Conservation (phyloP, 2,113 vertebrate genomes). For the Dasyurus viverrinus region DNA sequence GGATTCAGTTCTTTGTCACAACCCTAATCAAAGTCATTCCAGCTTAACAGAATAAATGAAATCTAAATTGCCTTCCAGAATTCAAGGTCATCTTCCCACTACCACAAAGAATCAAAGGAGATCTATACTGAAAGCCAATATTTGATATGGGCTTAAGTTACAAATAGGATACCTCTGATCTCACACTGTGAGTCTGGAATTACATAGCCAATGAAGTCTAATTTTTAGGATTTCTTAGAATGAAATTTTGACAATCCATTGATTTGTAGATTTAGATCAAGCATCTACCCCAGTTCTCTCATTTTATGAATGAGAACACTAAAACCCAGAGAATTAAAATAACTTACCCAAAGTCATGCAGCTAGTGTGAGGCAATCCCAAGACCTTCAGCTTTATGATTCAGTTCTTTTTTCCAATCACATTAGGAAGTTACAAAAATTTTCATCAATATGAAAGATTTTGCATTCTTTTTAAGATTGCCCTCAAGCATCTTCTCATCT, state of each 20-base stretch:
- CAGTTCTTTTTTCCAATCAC: neutral
- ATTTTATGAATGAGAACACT: no score
- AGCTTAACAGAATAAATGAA: neutral
- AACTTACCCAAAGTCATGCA: fast-evolving
- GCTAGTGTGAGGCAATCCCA: neutral
- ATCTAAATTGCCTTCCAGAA: neutral
- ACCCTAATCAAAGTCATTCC: neutral
- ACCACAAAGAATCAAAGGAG: neutral
- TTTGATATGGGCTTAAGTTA: neutral
- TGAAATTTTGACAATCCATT: neutral
- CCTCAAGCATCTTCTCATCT: neutral
- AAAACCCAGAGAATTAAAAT: neutral
- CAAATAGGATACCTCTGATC: neutral
- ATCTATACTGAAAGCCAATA: neutral
- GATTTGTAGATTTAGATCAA: neutral
- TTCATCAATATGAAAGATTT: neutral
- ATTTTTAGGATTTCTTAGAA: neutral
- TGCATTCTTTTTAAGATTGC: neutral
- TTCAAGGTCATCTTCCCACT: neutral
- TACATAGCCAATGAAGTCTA: neutral
- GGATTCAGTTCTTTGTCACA: neutral
- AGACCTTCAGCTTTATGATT: neutral
- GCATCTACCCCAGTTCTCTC: neutral
- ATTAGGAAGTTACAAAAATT: neutral
- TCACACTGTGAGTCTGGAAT: neutral